Conservation (phyloP, 1,140 invertebrate species). For the Charaxes varanes region DNA sequence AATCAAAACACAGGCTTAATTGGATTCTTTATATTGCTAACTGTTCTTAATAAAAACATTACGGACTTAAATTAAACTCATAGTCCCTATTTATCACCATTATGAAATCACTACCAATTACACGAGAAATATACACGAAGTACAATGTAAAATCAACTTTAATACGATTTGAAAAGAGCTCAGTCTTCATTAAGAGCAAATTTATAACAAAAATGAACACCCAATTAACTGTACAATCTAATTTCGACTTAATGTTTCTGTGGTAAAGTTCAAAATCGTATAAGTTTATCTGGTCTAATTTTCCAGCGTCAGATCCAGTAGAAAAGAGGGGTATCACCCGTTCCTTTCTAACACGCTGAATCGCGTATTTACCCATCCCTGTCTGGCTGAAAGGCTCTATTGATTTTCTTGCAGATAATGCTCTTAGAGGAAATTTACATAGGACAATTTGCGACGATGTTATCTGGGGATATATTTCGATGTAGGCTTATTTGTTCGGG, state of each 20-base stretch:
- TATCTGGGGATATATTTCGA: conserved; percentile 11
- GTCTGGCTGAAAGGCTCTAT: conserved; percentile 34
- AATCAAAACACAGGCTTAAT: conserved; percentile 24
- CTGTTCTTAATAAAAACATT: conserved; percentile 37
- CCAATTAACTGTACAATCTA: conserved; percentile 1
- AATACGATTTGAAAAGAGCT: conserved; percentile 9
- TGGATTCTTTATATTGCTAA: conserved; percentile 24
- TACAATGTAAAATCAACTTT: conserved; percentile 19
- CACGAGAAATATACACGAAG: conserved; percentile 17
- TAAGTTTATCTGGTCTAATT: conserved; percentile 28
- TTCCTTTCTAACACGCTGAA: conserved; percentile 22
- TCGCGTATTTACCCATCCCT: conserved; percentile 20
- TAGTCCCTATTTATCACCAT: conserved; percentile 41
- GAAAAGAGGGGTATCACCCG: conserved; percentile 25
- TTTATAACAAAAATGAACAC: conserved; percentile 11
- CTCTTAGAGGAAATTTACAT: conserved; percentile 42
- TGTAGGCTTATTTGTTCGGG: conserved; percentile 1
- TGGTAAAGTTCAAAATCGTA: conserved; percentile 7
- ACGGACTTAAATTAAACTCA: conserved; percentile 27
- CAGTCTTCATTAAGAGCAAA: conserved; percentile 17
- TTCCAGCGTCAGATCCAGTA: conserved; percentile 30
- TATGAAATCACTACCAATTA: conserved; percentile 53
- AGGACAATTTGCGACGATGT: conserved; percentile 33
- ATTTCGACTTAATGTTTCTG: conserved; percentile 7
- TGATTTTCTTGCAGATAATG: conserved; percentile 47